A percentile compares a stretch with the other conserved stretches of the same genome.
Conservation (phyloP, 2,113 vertebrate species). For the Oxyruncus cristatus region DNA sequence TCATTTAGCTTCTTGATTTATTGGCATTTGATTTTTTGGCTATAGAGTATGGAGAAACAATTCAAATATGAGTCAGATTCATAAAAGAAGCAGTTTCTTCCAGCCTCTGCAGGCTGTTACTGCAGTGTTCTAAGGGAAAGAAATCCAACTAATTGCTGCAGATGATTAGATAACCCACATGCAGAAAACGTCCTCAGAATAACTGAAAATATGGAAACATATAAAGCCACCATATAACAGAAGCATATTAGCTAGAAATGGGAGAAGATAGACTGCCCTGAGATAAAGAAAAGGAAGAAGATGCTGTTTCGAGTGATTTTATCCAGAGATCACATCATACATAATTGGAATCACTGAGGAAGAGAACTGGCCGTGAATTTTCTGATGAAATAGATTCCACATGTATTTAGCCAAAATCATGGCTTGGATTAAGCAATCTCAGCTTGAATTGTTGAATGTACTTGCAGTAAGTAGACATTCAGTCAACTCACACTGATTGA, state of each 20-base stretch:
- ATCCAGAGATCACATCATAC: not conserved
- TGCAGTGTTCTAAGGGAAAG: not conserved
- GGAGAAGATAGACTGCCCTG: not conserved
- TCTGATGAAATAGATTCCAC: constrained; percentile 7
- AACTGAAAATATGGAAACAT: not conserved
- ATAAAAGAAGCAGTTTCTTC: not conserved
- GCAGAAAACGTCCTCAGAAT: not conserved
- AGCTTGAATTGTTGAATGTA: not conserved
- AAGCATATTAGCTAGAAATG: not conserved
- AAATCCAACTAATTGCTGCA: not conserved
- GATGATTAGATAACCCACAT: not conserved
- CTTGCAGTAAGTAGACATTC: not conserved
- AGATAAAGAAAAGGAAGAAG: not conserved
- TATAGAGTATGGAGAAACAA: not conserved
- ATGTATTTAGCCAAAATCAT: constrained; percentile 19
- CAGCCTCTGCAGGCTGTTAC: not conserved
- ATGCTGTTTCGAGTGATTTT: not conserved
- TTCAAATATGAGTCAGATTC: constrained; percentile 6
- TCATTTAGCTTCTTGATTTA: not conserved
- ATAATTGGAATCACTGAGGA: not conserved
- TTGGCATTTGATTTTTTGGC: not conserved
- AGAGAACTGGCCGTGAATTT: not conserved
- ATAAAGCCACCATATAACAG: not conserved
- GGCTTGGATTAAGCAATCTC: constrained; percentile 26
- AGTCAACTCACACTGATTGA: not conserved